A percentile compares a stretch with the other conserved stretches of the same genome.
Evolutionary conservation across 2,888 invertebrate species (phyloP).

Genomic region (Nomada fucata): DNA sequence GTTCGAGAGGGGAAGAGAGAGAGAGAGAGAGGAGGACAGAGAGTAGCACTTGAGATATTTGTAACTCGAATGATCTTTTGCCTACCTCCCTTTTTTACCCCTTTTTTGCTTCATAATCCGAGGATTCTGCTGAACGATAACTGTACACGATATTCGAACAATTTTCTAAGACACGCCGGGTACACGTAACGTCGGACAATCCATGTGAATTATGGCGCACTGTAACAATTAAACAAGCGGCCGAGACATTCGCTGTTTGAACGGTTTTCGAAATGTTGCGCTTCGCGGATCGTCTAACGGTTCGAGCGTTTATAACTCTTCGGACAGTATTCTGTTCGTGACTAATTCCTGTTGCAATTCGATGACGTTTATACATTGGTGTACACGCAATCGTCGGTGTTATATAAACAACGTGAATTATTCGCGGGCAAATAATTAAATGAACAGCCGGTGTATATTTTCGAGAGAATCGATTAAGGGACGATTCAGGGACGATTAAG

Average conservation of each 20-base stretch:
- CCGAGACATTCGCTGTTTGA: constrained; percentile 16
- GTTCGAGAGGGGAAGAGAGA: background rate
- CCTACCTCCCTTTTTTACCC: no score
- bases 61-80: background rate
- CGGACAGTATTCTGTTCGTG: background rate
- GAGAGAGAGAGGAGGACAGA: no score
- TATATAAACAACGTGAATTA: background rate
- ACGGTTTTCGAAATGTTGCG: constrained; percentile 16
- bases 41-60: background rate
- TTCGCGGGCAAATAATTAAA: constrained; percentile 2
- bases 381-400: constrained; percentile 2
- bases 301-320: constrained; percentile 6
- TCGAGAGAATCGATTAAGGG: background rate
- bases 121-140: constrained; percentile 1
- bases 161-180: background rate
- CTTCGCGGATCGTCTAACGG: constrained; percentile 15
- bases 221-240: constrained; percentile 24
- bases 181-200: constrained; percentile 4
- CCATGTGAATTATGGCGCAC: constrained; percentile 20
- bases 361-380: background rate
- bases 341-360: constrained; percentile 3
- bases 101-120: background rate
- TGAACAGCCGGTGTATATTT: no score
- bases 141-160: constrained; percentile 10
- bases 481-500: no score